Evolutionary conservation across 2,113 vertebrate genomes (phyloP).

Genomic region (Nycticebus coucang): DNA sequence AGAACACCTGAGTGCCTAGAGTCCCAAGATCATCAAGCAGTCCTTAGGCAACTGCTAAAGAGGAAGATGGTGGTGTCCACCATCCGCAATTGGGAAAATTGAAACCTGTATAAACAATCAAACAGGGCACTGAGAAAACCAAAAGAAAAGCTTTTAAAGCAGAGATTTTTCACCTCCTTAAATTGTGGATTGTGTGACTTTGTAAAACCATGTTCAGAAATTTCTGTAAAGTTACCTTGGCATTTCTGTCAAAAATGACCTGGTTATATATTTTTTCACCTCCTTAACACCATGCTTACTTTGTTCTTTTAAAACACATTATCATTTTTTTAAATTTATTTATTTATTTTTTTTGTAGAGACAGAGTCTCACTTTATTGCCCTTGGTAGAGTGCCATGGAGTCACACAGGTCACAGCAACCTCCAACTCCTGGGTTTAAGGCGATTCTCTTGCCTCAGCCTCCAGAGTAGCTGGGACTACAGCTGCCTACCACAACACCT

Average conservation of each 20-base stretch:
- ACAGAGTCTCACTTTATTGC: too few species aligned
- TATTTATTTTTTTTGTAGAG: too few species aligned
- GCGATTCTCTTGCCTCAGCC: too few species aligned
- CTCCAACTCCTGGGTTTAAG: too few species aligned
- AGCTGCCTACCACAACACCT: too few species aligned
- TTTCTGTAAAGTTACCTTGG: neutral
- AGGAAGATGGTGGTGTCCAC: neutral
- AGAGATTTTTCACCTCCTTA: slow-evolving; percentile 7
- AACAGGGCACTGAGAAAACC: neutral
- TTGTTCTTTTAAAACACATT: slow-evolving; percentile 19
- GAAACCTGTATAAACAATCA: neutral
- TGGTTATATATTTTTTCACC: slow-evolving; percentile 8
- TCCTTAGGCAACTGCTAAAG: neutral
- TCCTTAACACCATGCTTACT: neutral
- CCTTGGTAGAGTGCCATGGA: too few species aligned
- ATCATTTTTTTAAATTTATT: too few species aligned
- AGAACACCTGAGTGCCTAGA: neutral
- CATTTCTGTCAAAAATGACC: neutral
- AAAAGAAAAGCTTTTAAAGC: slow-evolving; percentile 44
- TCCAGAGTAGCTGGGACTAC: too few species aligned
- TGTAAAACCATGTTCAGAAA: slow-evolving; percentile 26
- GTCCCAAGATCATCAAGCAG: slow-evolving; percentile 3
- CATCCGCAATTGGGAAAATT: neutral
- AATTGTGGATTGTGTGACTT: neutral
- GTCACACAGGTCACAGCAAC: too few species aligned